A percentile compares a stretch with the other conserved stretches of the same genome.
These are phyloP conservation scores for Limnodromus scolopaceus DNA, from an alignment of 2,797 vertebrate species.

Conservation along the genomic window DNA sequence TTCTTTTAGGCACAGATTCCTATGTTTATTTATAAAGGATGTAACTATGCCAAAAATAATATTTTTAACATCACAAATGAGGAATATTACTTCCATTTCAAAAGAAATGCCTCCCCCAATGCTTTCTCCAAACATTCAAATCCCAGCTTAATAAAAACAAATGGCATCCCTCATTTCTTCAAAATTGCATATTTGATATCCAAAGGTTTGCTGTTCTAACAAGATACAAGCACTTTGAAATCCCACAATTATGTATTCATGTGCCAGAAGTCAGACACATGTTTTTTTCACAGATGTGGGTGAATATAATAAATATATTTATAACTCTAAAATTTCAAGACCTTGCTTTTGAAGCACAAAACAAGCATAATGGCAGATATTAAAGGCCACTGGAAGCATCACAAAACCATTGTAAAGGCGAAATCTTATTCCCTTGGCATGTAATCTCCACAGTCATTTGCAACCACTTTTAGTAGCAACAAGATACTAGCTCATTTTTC, in stretches of 20 bases:
- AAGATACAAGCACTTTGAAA: constrained; percentile 64
- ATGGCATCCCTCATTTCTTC: constrained; percentile 77
- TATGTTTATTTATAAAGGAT: constrained; percentile 68
- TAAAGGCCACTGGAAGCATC: constrained; percentile 52
- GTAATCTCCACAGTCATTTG: neutral
- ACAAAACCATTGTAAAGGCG: neutral
- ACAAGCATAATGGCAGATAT: constrained; percentile 23
- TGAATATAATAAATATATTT: constrained; percentile 64
- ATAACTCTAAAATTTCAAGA: constrained; percentile 66
- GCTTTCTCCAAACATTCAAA: constrained; percentile 77
- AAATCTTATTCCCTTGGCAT: constrained; percentile 9
- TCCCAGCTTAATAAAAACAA: constrained; percentile 87
- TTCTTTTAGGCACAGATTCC: constrained; percentile 47
- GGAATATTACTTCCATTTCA: constrained; percentile 75
- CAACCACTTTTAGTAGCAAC: neutral
- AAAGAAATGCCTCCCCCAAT: constrained; percentile 78
- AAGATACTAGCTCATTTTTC: neutral
- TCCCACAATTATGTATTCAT: constrained; percentile 72
- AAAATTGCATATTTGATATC: constrained; percentile 72
- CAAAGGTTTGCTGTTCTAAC: constrained; percentile 71
- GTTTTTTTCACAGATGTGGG: neutral
- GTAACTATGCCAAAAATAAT: constrained; percentile 71
- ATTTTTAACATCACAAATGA: constrained; percentile 74
- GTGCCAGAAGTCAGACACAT: constrained; percentile 30
- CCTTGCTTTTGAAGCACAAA: constrained; percentile 47